Conservation (phyloP, 2,888 invertebrate genomes). For the Phasia obesa region DNA sequence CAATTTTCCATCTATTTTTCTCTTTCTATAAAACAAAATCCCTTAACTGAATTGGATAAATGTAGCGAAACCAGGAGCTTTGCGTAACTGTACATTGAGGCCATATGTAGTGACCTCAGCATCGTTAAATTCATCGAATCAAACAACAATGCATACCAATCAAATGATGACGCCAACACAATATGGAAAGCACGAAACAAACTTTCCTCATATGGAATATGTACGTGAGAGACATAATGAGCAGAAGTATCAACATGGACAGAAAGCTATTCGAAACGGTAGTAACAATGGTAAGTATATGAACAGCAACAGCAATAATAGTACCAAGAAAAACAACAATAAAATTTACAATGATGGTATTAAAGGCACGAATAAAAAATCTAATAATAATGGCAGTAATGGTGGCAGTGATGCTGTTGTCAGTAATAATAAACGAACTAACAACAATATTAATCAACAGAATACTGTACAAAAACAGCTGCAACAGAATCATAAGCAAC, state of each 20-base stretch:
- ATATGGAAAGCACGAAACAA: conserved; percentile 82
- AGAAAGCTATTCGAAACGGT: conserved; percentile 36
- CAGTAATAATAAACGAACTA: conserved; percentile 74
- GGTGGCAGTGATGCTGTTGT: conserved; percentile 39
- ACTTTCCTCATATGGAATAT: conserved; percentile 82
- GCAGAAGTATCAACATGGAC: conserved; percentile 49
- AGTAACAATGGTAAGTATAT: conserved; percentile 55
- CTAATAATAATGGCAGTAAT: conserved; percentile 69
- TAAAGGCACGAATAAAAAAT: conserved; percentile 72
- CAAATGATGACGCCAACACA: conserved; percentile 81
- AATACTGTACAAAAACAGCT: conserved; percentile 69
- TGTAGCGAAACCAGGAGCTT: conserved; percentile 90
- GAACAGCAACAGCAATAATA: conserved; percentile 38
- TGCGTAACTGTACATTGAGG: conserved; percentile 93
- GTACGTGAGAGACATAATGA: conserved; percentile 81
- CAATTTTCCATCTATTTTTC: conserved; percentile 57
- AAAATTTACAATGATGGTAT: conserved; percentile 67
- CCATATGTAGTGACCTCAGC: conserved; percentile 84
- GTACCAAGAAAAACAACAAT: conserved; percentile 61
- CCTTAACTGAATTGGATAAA: conserved; percentile 58
- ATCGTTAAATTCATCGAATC: conserved; percentile 83
- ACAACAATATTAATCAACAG: conserved; percentile 72
- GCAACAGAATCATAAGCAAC: conserved; percentile 61
- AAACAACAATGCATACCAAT: conserved; percentile 82
- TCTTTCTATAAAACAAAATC: conserved; percentile 44